Evolutionary conservation across 2,888 invertebrate genomes (phyloP).

Genomic region (Heptascelio sp.): DNA sequence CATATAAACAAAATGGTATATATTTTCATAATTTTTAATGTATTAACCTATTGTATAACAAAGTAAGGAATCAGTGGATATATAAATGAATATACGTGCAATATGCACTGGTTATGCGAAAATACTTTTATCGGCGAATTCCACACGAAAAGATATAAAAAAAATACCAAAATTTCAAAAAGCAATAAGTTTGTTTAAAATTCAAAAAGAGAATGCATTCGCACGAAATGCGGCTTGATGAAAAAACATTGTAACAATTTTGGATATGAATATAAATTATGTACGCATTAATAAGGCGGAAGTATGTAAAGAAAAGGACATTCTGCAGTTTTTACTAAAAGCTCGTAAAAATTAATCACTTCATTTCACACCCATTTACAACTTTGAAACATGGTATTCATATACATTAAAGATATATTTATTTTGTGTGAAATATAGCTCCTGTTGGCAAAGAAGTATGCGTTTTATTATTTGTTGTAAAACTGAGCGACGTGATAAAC

Average conservation of each 20-base stretch:
- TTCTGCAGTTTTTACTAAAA: conserved; percentile 16
- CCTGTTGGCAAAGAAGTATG: background rate
- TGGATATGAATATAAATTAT: background rate
- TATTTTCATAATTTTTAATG: too few relatives aligned
- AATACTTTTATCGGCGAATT: background rate
- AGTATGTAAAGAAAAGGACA: conserved; percentile 18
- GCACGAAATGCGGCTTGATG: background rate
- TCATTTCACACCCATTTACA: conserved; percentile 28
- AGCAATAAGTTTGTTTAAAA: background rate
- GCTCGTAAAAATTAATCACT: conserved; percentile 48
- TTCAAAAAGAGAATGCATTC: background rate
- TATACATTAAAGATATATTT: conserved; percentile 42
- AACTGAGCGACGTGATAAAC: background rate
- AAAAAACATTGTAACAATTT: conserved; percentile 8
- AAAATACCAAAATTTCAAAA: background rate
- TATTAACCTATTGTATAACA: too few relatives aligned
- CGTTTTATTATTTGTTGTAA: conserved; percentile 16
- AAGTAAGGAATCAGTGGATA: too few relatives aligned
- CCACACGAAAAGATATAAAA: background rate
- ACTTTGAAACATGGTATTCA: conserved; percentile 36
- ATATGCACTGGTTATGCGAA: background rate
- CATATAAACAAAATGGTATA: too few relatives aligned
- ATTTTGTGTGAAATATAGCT: conserved; percentile 32
- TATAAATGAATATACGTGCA: too few relatives aligned
- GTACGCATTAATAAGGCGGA: background rate